phyloP scores from a whole-genome alignment of 2,113 vertebrate genomes.

The Chlamydotis undulata region DNA sequence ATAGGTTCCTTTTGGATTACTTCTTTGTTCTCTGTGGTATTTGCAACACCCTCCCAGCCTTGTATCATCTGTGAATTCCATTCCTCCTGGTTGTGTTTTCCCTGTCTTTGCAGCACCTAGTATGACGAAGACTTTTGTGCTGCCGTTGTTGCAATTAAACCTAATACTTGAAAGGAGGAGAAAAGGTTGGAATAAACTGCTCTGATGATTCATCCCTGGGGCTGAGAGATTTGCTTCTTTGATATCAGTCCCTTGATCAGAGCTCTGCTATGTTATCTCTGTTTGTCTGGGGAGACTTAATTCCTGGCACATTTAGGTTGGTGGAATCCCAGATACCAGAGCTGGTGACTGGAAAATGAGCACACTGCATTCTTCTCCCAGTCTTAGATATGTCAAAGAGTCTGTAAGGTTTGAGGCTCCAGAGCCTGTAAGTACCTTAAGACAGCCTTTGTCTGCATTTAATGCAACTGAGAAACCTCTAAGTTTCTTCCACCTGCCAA shows the following conservation, averaged over 20 bases:
- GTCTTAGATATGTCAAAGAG: neutral
- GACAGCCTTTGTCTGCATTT: neutral
- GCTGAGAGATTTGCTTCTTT: slow-evolving; percentile 59
- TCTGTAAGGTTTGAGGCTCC: neutral
- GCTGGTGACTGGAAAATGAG: neutral
- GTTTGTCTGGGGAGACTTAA: slow-evolving; percentile 54
- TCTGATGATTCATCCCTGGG: slow-evolving; percentile 54
- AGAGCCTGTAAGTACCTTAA: neutral
- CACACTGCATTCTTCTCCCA: slow-evolving; percentile 35
- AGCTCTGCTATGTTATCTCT: slow-evolving; percentile 64
- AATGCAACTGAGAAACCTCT: neutral
- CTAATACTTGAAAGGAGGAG: slow-evolving; percentile 58
- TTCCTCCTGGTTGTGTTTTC: slow-evolving; percentile 54
- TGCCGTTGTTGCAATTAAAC: slow-evolving; percentile 47
- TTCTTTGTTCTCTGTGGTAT: slow-evolving; percentile 67
- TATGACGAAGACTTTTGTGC: slow-evolving; percentile 53
- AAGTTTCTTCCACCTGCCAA: neutral
- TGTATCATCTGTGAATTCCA: slow-evolving; percentile 68
- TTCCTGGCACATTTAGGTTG: slow-evolving; percentile 59
- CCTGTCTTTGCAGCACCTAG: slow-evolving; percentile 41
- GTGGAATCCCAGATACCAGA: slow-evolving; percentile 55
- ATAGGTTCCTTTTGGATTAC: slow-evolving; percentile 37
- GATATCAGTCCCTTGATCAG: slow-evolving; percentile 63
- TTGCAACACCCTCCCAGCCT: slow-evolving; percentile 44
- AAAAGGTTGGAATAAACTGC: slow-evolving; percentile 50